Evolutionary conservation across 2,113 vertebrate species (phyloP).

Genomic region (Motacilla alba): DNA sequence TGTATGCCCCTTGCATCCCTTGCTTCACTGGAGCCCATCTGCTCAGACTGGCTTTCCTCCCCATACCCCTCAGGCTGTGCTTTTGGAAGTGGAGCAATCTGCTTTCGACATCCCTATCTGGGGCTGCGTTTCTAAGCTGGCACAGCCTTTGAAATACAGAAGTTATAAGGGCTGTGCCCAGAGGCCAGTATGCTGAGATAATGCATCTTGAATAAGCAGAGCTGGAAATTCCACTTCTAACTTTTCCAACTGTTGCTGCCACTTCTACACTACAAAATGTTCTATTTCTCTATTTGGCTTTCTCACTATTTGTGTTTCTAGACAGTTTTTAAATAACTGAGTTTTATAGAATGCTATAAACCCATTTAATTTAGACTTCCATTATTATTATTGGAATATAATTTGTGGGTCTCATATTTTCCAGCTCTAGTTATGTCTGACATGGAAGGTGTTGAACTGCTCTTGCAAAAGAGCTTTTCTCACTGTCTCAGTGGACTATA

Average conservation of each 20-base stretch:
- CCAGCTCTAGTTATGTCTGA: not conserved
- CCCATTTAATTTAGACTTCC: not conserved
- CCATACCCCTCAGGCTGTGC: not conserved
- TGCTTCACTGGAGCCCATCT: not conserved
- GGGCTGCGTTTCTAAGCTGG: not conserved
- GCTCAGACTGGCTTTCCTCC: not conserved
- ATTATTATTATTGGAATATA: slow-evolving; percentile 24
- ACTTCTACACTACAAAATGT: not conserved
- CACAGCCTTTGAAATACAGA: not conserved
- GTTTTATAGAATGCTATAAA: not conserved
- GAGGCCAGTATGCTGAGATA: not conserved
- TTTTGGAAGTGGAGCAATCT: not conserved
- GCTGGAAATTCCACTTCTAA: slow-evolving; percentile 3
- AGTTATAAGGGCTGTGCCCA: not conserved
- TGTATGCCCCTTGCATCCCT: not conserved
- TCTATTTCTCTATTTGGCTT: not conserved
- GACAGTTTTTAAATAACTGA: not conserved
- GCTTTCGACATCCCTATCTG: not conserved
- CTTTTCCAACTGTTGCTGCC: not conserved
- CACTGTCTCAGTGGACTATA: not conserved
- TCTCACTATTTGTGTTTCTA: not conserved
- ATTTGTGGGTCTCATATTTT: not conserved
- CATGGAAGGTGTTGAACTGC: not conserved
- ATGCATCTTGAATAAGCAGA: not conserved
- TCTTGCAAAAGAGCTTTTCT: not conserved